phyloP scores from a whole-genome alignment of 2,113 vertebrate species.

The Motacilla alba region DNA sequence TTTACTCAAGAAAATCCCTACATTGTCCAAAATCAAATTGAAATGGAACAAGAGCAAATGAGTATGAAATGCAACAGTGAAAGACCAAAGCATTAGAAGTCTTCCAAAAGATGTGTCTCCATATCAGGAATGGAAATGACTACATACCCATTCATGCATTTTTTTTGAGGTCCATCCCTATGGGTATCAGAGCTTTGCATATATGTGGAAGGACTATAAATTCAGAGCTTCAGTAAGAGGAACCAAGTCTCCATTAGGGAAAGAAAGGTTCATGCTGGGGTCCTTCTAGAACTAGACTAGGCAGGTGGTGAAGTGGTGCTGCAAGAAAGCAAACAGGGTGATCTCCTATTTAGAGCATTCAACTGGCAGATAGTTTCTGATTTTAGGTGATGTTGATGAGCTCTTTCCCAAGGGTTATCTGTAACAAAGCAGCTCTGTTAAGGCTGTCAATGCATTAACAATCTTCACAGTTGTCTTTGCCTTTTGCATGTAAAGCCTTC shows the following conservation, averaged over 20 bases:
- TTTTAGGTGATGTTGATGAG: neutral
- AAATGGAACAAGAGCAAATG: neutral
- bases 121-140: neutral
- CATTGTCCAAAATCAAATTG: neutral
- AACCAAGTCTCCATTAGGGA: rapidly evolving
- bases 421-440: neutral
- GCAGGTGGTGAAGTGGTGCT: neutral
- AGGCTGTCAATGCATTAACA: neutral
- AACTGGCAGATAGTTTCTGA: neutral
- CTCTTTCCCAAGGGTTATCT: neutral
- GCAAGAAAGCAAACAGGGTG: neutral
- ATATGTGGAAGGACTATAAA: neutral
- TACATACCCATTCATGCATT: neutral
- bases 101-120: neutral
- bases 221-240: neutral
- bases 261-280: neutral
- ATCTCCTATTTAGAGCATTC: neutral
- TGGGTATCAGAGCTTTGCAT: neutral
- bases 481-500: neutral
- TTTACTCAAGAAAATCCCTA: neutral
- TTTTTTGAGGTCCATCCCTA: rapidly evolving
- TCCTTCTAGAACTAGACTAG: neutral
- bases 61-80: neutral
- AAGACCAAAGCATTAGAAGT: neutral
- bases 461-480: neutral